A percentile compares a stretch with the other conserved stretches of the same genome.
Evolutionary conservation across 1,140 invertebrate species (phyloP).

Genomic region (Trichonephila clavipes): DNA sequence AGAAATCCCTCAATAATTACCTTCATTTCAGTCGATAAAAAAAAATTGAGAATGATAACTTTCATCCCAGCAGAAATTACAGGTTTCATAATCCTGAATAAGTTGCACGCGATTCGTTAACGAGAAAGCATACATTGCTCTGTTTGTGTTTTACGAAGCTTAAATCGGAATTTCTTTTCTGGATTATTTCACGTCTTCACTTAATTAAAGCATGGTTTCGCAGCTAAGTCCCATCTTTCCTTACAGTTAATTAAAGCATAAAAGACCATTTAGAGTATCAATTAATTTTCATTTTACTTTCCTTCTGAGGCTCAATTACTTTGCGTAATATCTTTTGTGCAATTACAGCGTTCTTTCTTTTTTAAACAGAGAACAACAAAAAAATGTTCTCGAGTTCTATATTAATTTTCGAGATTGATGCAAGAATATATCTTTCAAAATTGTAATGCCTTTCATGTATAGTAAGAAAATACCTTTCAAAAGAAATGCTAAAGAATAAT

Average conservation of each 20-base stretch:
- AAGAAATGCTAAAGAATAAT: too few relatives aligned
- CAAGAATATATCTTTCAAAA: too few relatives aligned
- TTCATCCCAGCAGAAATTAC: not conserved
- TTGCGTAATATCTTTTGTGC: not conserved
- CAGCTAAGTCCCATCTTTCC: not conserved
- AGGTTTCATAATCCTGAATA: not conserved
- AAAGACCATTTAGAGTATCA: not conserved
- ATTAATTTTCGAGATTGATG: too few relatives aligned
- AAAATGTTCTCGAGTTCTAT: too few relatives aligned
- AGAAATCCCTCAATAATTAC: not conserved
- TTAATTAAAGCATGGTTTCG: constrained; percentile 1
- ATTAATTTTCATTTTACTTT: not conserved
- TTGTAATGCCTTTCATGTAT: too few relatives aligned
- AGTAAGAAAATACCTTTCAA: too few relatives aligned
- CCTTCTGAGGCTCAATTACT: not conserved
- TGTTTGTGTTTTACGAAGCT: not conserved
- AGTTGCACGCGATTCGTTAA: not conserved
- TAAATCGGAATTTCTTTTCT: not conserved
- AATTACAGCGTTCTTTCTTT: too few relatives aligned
- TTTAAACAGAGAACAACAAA: too few relatives aligned
- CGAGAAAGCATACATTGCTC: not conserved
- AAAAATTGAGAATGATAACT: not conserved
- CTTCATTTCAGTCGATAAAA: not conserved
- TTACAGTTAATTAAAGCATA: not conserved
- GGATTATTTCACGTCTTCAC: not conserved